phyloP scores from a whole-genome alignment of 2,797 vertebrate species.

The Menidia menidia region DNA sequence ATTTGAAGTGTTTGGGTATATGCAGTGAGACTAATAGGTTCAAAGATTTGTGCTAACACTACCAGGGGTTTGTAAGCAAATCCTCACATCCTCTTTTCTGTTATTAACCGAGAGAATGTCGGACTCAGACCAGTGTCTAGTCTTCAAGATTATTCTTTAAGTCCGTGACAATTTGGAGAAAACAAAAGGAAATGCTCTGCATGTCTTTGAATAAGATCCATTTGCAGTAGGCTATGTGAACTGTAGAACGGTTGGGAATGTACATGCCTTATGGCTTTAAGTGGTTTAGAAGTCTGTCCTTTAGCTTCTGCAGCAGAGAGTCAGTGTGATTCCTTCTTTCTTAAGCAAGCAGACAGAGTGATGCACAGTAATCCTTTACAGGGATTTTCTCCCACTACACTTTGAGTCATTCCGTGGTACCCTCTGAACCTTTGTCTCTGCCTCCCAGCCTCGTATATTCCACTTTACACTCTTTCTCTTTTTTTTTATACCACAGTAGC shows the following conservation, averaged over 20 bases:
- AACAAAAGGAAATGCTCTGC: constrained; percentile 18
- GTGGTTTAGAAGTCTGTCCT: constrained; percentile 12
- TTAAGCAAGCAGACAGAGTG: constrained; percentile 44
- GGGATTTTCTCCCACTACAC: constrained; percentile 65
- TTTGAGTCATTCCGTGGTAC: constrained; percentile 42
- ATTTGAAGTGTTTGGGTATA: too few relatives aligned
- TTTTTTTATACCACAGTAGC: constrained; percentile 31
- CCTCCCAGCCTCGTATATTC: constrained; percentile 39
- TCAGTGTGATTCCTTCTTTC: constrained; percentile 50
- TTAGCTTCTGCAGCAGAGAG: constrained; percentile 29
- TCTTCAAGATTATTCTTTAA: constrained; percentile 30
- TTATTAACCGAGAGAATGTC: constrained; percentile 41
- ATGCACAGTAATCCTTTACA: constrained; percentile 66
- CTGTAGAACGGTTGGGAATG: constrained; percentile 23
- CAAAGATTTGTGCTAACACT: constrained; percentile 24
- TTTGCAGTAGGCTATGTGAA: constrained; percentile 3
- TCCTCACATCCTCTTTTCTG: constrained; percentile 53
- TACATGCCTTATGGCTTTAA: constrained; percentile 27
- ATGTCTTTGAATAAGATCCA: constrained; percentile 20
- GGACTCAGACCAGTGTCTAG: constrained; percentile 24
- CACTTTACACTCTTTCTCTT: constrained; percentile 21
- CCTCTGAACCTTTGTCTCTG: constrained; percentile 48
- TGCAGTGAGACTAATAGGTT: not conserved
- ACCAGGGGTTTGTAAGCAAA: constrained; percentile 27
- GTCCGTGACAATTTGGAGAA: constrained; percentile 1